These are phyloP conservation scores for Zalophus californianus DNA, from an alignment of 2,797 vertebrate species.

Conservation along the genomic window DNA sequence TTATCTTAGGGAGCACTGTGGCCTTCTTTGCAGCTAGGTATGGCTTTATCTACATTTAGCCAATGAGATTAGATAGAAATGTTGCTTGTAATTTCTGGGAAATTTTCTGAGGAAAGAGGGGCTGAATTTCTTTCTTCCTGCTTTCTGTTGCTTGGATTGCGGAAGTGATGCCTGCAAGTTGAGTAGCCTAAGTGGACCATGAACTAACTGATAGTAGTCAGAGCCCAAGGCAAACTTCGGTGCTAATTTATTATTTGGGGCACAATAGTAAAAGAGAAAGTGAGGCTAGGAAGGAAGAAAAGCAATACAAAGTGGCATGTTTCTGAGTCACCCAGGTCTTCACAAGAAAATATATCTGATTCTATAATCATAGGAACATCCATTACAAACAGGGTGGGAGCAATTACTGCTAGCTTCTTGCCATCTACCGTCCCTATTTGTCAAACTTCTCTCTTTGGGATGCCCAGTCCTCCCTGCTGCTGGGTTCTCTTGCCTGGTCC, in stretches of 20 bases:
- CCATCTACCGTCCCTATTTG: no score
- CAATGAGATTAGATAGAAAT: not conserved
- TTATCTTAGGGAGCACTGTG: not conserved
- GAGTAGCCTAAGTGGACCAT: not conserved
- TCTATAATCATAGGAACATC: not conserved
- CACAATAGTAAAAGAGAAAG: not conserved
- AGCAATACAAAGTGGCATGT: not conserved
- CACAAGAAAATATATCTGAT: not conserved
- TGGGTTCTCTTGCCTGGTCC: not conserved
- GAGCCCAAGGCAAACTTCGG: not conserved
- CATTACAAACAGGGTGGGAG: not conserved
- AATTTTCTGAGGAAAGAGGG: not conserved
- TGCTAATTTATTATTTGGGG: not conserved
- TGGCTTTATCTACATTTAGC: not conserved
- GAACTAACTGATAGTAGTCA: not conserved
- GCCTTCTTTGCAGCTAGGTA: not conserved
- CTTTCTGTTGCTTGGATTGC: not conserved
- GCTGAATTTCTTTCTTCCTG: not conserved
- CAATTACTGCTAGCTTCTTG: not conserved
- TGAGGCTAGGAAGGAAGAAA: not conserved
- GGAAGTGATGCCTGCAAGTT: not conserved
- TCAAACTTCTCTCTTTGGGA: accelerated
- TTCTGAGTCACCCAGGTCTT: not conserved
- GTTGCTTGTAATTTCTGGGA: conserved; percentile 7
- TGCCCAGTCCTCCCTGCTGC: not conserved